Conservation (phyloP, 2,113 vertebrate genomes). For the Lichenostomus cassidix region DNA sequence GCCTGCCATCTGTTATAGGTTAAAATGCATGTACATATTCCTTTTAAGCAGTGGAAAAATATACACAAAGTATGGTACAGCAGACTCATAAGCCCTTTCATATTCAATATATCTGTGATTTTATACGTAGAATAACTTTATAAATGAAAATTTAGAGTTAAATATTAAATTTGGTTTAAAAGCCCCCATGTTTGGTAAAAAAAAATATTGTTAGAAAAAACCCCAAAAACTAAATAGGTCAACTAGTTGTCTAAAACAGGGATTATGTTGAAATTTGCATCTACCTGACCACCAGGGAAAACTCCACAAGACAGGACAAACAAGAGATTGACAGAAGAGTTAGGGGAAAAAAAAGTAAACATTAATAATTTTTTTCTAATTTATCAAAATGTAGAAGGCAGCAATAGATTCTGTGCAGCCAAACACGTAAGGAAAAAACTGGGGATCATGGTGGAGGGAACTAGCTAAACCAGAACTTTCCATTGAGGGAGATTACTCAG, state of each 20-base stretch:
- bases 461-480: background rate
- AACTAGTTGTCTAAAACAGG: too few species aligned
- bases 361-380: background rate
- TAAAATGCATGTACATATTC: background rate
- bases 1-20: background rate
- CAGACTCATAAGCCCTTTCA: background rate
- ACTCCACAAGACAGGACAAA: background rate
- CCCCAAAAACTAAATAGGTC: too few species aligned
- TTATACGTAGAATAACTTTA: background rate
- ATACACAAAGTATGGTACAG: background rate
- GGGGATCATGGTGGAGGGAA: background rate
- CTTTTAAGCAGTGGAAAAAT: background rate
- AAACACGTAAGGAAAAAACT: background rate
- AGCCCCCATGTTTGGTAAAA: background rate
- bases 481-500: background rate
- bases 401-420: background rate
- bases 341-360: background rate
- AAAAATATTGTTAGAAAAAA: too few species aligned
- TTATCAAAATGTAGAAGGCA: background rate
- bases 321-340: background rate
- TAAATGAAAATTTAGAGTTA: background rate
- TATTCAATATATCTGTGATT: background rate
- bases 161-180: background rate
- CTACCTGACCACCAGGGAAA: background rate
- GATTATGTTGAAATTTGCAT: too few species aligned